Percentiles rank a stretch among this genome's conserved stretches.
These are phyloP conservation scores for Hypothenemus hampei DNA, from an alignment of 1,140 invertebrate species.

Conservation along the genomic window DNA sequence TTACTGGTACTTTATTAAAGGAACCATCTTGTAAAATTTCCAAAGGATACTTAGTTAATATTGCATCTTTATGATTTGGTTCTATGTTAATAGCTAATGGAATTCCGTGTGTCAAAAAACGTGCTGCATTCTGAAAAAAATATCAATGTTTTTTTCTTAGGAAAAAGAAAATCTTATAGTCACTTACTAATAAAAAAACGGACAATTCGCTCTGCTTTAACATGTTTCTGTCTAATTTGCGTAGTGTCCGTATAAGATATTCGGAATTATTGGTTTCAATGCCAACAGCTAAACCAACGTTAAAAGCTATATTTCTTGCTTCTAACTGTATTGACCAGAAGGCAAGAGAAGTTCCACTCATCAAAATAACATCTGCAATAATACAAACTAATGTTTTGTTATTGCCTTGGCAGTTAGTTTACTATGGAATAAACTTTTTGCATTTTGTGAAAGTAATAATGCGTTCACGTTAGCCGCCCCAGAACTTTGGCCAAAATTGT, in stretches of 20 bases:
- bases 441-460: background rate
- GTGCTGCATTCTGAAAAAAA: constrained; percentile 4
- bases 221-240: constrained; percentile 4
- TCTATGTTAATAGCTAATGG: constrained; percentile 18
- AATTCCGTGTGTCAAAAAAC: constrained; percentile 8
- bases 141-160: no score
- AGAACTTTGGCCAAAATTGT: constrained; percentile 18
- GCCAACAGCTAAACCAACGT: constrained; percentile 10
- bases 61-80: constrained; percentile 13
- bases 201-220: background rate
- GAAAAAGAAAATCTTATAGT: no score
- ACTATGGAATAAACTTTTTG: constrained; percentile 12
- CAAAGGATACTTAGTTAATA: constrained; percentile 9
- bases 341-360: constrained; percentile 14
- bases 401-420: background rate
- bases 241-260: constrained; percentile 5
- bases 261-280: constrained; percentile 15
- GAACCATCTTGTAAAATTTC: constrained; percentile 12
- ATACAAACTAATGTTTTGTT: background rate
- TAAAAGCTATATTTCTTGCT: constrained; percentile 15
- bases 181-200: constrained; percentile 11
- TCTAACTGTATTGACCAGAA: constrained; percentile 4
- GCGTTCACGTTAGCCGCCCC: background rate
- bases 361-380: constrained; percentile 12
- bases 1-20: constrained; percentile 22